A percentile compares a stretch with the other conserved stretches of the same genome.
Evolutionary conservation across 2,113 vertebrate genomes (phyloP).

Genomic region (zebrafish (Danio rerio)): DNA sequence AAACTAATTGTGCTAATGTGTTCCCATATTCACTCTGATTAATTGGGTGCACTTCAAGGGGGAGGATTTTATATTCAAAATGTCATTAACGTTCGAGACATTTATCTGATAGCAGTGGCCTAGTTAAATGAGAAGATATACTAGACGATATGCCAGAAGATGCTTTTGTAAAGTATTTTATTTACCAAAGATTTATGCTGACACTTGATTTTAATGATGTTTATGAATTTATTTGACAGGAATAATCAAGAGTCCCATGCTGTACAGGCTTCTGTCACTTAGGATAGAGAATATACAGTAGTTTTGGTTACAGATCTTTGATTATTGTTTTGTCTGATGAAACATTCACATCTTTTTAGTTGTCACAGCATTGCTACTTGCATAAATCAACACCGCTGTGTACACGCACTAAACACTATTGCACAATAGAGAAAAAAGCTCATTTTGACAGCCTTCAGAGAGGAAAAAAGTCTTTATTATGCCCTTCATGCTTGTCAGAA

Average conservation of each 20-base stretch:
- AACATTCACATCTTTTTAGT: background rate
- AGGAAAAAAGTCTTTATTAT: constrained; percentile 66
- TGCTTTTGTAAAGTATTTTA: background rate
- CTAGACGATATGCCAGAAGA: background rate
- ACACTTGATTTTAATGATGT: background rate
- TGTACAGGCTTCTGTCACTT: background rate
- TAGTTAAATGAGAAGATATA: background rate
- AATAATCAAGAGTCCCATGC: background rate
- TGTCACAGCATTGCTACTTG: background rate
- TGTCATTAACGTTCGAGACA: background rate
- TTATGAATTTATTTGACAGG: background rate
- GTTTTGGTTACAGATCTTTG: background rate
- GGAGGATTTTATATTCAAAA: background rate
- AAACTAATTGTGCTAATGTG: no score
- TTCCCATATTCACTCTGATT: constrained; percentile 32
- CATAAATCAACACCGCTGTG: background rate
- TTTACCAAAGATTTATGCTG: background rate
- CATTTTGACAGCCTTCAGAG: constrained; percentile 46
- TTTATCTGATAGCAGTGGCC: background rate
- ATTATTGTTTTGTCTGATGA: constrained; percentile 5
- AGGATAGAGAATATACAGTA: no score
- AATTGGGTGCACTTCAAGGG: constrained; percentile 46
- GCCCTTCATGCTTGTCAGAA: constrained; percentile 70
- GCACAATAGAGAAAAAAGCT: constrained; percentile 14
- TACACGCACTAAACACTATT: constrained; percentile 14